Conservation (phyloP, 2,888 invertebrate genomes). For the Clostera curtula region DNA sequence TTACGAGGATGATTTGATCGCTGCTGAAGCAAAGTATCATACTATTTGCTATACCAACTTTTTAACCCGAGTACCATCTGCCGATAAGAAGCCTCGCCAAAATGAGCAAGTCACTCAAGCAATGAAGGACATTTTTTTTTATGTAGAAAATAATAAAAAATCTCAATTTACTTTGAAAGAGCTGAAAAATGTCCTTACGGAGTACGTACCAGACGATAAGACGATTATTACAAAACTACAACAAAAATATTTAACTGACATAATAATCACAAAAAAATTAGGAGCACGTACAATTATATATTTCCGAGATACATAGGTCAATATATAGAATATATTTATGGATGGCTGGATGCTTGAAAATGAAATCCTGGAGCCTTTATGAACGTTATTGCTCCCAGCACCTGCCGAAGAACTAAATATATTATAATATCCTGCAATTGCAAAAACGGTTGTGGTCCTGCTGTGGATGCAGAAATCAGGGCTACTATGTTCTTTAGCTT, state of each 20-base stretch:
- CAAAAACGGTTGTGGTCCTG: slow-evolving; percentile 25
- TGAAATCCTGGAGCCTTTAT: slow-evolving; percentile 28
- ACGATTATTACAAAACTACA: slow-evolving; percentile 28
- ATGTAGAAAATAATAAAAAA: slow-evolving; percentile 38
- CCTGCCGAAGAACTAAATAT: slow-evolving; percentile 13
- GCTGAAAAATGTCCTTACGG: slow-evolving; percentile 30
- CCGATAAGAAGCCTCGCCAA: slow-evolving; percentile 27
- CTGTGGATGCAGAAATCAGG: too few species aligned
- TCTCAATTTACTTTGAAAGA: slow-evolving; percentile 41
- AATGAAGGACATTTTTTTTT: slow-evolving; percentile 36
- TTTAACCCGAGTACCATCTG: slow-evolving; percentile 26
- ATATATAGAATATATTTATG: too few species aligned
- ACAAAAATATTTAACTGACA: slow-evolving; percentile 28
- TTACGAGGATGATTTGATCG: slow-evolving; percentile 28
- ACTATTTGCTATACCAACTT: slow-evolving; percentile 34
- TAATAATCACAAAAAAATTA: slow-evolving; percentile 25
- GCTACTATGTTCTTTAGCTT: too few species aligned
- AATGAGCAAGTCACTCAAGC: slow-evolving; percentile 37
- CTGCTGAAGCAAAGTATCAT: slow-evolving; percentile 37
- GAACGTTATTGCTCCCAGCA: slow-evolving; percentile 21
- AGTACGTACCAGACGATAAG: slow-evolving; percentile 33
- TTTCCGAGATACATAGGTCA: slow-evolving; percentile 31
- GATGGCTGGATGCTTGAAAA: slow-evolving; percentile 25
- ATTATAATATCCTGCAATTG: slow-evolving; percentile 25
- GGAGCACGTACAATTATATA: slow-evolving; percentile 33